Conservation (phyloP, 2,888 invertebrate species). For the Lissonota sp. region DNA sequence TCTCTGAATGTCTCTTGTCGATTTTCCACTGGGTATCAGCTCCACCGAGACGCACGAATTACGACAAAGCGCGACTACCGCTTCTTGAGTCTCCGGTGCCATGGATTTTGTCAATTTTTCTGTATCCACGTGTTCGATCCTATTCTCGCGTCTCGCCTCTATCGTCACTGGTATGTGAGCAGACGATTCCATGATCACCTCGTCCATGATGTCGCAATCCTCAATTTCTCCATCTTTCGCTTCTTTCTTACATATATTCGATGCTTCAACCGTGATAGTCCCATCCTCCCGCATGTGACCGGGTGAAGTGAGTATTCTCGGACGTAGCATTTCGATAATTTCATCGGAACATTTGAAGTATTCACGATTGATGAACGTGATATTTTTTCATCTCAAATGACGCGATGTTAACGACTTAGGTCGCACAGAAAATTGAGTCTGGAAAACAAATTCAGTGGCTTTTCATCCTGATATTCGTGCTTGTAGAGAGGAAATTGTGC, state of each 20-base stretch:
- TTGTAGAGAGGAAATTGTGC: no score
- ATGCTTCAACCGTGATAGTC: neutral
- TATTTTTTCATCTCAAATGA: no score
- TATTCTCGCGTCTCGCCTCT: conserved; percentile 15
- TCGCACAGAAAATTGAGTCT: no score
- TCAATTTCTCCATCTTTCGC: neutral
- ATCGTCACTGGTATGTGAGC: neutral
- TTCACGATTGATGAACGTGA: no score
- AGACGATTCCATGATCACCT: neutral
- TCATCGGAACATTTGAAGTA: no score
- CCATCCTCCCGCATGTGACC: neutral
- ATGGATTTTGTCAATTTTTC: neutral
- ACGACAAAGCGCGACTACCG: neutral
- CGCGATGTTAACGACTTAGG: no score
- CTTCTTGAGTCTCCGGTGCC: conserved; percentile 7
- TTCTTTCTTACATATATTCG: neutral
- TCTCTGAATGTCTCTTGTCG: neutral
- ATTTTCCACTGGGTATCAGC: conserved; percentile 3
- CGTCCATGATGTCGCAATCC: conserved; percentile 33
- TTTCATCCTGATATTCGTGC: no score
- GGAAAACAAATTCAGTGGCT: no score
- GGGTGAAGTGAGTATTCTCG: conserved; percentile 35
- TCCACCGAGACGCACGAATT: conserved; percentile 33
- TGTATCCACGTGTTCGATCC: neutral
- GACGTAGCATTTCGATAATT: conserved; percentile 21